A percentile compares a stretch with the other conserved stretches of the same genome.
These are phyloP conservation scores for Isurus oxyrinchus DNA, from an alignment of 2,113 vertebrate species.

Conservation along the genomic window DNA sequence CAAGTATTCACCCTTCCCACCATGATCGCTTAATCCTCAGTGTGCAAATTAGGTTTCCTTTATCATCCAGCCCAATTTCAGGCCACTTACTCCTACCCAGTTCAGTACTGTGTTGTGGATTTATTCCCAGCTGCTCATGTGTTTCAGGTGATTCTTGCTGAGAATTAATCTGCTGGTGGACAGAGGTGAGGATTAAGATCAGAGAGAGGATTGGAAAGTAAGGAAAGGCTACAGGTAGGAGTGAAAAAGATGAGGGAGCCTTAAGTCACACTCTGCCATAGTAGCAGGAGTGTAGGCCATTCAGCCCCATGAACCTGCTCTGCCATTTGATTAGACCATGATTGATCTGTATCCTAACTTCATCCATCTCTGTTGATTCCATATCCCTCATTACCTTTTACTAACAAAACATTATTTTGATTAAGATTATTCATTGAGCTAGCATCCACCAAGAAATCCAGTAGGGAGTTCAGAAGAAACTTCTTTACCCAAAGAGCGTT, in stretches of 20 bases:
- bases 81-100: not conserved
- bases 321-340: not conserved
- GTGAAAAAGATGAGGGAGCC: not conserved
- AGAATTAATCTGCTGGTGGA: not conserved
- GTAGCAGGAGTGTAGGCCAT: not conserved
- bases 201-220: not conserved
- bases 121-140: constrained; percentile 25
- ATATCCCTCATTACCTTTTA: not conserved
- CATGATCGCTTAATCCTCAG: not conserved
- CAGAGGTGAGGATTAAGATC: not conserved
- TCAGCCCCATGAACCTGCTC: not conserved
- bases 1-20: not conserved
- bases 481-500: no score
- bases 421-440: not conserved
- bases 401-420: not conserved
- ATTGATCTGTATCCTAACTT: not conserved
- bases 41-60: not conserved
- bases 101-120: not conserved
- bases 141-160: not conserved
- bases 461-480: no score
- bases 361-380: no score
- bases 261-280: not conserved
- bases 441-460: not conserved
- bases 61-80: not conserved
- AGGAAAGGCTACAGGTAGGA: not conserved